These are phyloP conservation scores for Charadrius vociferus DNA, from an alignment of 2,113 vertebrate species.

Conservation along the genomic window DNA sequence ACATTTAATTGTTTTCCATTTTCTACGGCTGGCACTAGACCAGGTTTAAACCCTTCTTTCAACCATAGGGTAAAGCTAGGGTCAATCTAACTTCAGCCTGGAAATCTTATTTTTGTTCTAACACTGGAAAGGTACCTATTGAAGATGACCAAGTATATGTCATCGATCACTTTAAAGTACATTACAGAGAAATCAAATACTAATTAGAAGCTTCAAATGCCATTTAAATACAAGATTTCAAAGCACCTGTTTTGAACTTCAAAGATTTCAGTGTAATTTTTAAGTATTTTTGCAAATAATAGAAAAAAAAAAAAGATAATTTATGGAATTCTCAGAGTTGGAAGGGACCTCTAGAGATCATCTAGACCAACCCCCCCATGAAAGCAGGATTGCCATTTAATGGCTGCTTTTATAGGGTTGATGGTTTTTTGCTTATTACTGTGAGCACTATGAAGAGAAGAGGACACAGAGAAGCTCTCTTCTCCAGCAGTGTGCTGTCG, in stretches of 20 bases:
- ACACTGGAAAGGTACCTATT: neutral
- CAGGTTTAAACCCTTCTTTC: slow-evolving; percentile 32
- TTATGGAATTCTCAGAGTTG: neutral
- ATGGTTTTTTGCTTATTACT: neutral
- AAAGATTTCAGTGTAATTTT: neutral
- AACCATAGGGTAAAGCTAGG: neutral
- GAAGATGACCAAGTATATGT: neutral
- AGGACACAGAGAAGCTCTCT: neutral
- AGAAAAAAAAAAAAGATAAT: neutral
- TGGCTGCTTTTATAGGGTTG: neutral
- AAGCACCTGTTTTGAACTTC: neutral
- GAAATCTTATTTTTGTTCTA: neutral
- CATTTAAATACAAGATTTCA: neutral
- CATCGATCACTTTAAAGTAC: neutral
- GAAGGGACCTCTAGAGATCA: too few species aligned
- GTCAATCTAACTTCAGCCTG: neutral
- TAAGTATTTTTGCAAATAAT: neutral
- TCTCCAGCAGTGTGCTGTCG: fast-evolving
- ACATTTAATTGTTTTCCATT: slow-evolving; percentile 57
- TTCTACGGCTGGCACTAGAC: neutral
- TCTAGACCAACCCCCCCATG: too few species aligned
- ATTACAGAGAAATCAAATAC: slow-evolving; percentile 1
- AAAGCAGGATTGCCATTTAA: neutral
- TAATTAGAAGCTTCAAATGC: neutral
- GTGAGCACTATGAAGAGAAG: neutral